phyloP scores from a whole-genome alignment of 2,797 vertebrate genomes.

The Manis pentadactyla region DNA sequence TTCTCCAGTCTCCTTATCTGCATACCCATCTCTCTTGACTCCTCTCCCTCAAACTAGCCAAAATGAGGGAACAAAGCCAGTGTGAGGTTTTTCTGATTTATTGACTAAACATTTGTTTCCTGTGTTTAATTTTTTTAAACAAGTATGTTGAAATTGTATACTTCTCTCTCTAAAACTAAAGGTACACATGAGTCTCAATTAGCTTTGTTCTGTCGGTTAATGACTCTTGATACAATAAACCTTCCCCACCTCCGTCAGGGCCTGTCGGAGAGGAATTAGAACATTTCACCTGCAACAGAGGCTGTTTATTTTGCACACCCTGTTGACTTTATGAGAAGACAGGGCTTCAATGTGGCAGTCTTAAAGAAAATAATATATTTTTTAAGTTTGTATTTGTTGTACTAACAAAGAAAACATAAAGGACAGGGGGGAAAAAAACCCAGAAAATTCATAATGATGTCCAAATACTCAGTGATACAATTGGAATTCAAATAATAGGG shows the following conservation, averaged over 20 bases:
- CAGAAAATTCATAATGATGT: not conserved
- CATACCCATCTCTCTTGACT: not conserved
- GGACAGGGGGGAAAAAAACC: not conserved
- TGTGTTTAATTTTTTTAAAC: conserved; percentile 34
- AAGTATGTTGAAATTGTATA: not conserved
- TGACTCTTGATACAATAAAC: not conserved
- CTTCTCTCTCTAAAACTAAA: conserved; percentile 22
- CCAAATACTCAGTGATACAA: not conserved
- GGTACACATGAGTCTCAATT: not conserved
- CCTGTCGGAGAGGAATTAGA: not conserved
- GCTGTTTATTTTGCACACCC: conserved; percentile 27
- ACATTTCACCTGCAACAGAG: not conserved
- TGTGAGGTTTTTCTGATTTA: not conserved
- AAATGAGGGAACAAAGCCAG: not conserved
- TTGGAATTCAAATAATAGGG: conserved; percentile 27
- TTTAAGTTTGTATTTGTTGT: not conserved
- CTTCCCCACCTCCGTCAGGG: not conserved
- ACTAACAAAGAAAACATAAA: conserved; percentile 23
- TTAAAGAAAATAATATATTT: conserved; percentile 22
- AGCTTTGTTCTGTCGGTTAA: not conserved
- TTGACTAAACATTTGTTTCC: conserved; percentile 27
- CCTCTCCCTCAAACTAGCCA: not conserved
- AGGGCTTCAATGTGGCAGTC: not conserved
- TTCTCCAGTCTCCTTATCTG: not conserved
- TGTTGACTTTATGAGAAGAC: not conserved